Evolutionary conservation across 2,113 vertebrate species (phyloP).

Genomic region (Aythya baeri): DNA sequence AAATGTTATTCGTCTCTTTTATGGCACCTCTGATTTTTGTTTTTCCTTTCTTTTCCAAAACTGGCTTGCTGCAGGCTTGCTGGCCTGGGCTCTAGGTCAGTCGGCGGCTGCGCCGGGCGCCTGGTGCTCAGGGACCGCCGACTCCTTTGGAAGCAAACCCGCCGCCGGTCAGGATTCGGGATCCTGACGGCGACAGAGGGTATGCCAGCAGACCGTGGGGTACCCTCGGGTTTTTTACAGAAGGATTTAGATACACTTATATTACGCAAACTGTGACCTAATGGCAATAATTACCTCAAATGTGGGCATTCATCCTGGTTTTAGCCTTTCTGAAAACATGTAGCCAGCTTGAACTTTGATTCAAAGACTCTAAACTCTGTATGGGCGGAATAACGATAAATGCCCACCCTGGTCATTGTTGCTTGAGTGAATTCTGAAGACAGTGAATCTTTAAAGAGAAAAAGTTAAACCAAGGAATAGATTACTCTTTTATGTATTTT

Average conservation of each 20-base stretch:
- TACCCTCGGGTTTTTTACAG: slow-evolving; percentile 52
- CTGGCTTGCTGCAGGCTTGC: slow-evolving; percentile 56
- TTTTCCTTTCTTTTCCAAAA: slow-evolving; percentile 39
- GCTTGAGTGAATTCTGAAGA: slow-evolving; percentile 74
- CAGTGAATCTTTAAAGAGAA: slow-evolving; percentile 62
- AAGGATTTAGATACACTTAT: slow-evolving; percentile 77
- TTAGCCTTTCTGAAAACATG: slow-evolving; percentile 80
- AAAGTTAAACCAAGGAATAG: slow-evolving; percentile 71
- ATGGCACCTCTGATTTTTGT: neutral
- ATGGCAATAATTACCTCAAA: slow-evolving; percentile 86
- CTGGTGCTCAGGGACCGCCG: neutral
- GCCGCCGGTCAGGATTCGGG: slow-evolving; percentile 62
- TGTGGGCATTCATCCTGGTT: slow-evolving; percentile 83
- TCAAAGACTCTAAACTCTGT: slow-evolving; percentile 69
- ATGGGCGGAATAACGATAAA: slow-evolving; percentile 71
- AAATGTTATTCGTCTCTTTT: slow-evolving; percentile 14
- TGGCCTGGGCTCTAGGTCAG: slow-evolving; percentile 65
- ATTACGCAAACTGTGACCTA: slow-evolving; percentile 83
- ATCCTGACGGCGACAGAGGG: slow-evolving; percentile 58
- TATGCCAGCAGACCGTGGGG: slow-evolving; percentile 16
- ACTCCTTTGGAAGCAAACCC: slow-evolving; percentile 76
- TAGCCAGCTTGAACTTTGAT: slow-evolving; percentile 78
- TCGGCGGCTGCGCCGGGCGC: neutral
- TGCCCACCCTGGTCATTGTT: slow-evolving; percentile 71
- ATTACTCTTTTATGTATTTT: slow-evolving; percentile 69